Evolutionary conservation across 2,888 invertebrate genomes (phyloP).

Genomic region (Zhuqinia jingwanae): DNA sequence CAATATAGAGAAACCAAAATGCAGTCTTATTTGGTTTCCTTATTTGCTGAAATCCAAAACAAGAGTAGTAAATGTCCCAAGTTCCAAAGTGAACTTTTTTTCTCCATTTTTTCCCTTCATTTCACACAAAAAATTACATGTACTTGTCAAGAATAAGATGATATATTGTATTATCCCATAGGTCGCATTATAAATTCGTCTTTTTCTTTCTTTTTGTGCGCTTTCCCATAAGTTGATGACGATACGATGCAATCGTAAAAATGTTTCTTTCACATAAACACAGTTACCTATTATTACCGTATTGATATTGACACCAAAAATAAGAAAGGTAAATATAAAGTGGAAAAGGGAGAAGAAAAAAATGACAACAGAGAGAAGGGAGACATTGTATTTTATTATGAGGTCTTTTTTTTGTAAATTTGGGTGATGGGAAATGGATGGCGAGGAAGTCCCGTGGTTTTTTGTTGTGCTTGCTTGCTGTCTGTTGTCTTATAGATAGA

Average conservation of each 20-base stretch:
- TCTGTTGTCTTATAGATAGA: no score
- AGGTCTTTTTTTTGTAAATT: no score
- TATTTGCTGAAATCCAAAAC: constrained; percentile 5
- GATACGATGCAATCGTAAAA: not conserved
- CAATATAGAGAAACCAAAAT: not conserved
- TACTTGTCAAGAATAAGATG: constrained; percentile 46
- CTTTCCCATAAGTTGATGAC: constrained; percentile 27
- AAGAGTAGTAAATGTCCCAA: not conserved
- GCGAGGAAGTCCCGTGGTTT: no score
- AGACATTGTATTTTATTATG: no score
- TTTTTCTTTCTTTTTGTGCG: constrained; percentile 21
- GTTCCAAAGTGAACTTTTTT: no score
- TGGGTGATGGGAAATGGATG: no score
- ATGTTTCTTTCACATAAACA: not conserved
- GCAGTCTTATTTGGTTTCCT: constrained; percentile 28
- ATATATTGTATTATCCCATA: constrained; percentile 31
- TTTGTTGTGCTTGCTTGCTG: no score
- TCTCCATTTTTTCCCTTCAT: not conserved
- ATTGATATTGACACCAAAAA: constrained; percentile 2
- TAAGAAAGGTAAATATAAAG: not conserved
- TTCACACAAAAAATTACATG: not conserved
- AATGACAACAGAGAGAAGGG: no score
- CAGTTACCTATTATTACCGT: no score
- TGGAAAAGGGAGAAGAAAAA: not conserved
- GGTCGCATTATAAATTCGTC: not conserved